These are phyloP conservation scores for Drosophila bifasciata DNA, from an alignment of 1,140 invertebrate species.

Conservation along the genomic window DNA sequence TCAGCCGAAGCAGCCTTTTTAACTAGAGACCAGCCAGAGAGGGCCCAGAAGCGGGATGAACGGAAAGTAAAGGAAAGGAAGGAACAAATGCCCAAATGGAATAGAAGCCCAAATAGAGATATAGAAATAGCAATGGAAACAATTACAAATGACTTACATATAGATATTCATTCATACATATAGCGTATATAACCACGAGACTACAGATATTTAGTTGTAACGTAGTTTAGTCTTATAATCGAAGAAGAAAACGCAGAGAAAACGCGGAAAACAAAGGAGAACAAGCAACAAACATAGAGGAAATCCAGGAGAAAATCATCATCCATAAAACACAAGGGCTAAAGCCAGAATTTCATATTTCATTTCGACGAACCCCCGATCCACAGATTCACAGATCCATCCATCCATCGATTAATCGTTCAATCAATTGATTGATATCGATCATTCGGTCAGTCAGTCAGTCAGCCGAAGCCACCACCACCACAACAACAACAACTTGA, in stretches of 20 bases:
- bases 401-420: too few species aligned
- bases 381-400: too few species aligned
- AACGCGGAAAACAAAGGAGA: conserved; percentile 17
- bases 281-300: conserved; percentile 31
- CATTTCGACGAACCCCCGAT: conserved; percentile 17
- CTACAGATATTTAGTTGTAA: conserved; percentile 83
- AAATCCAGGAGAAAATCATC: conserved; percentile 41
- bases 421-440: too few species aligned
- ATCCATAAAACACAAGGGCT: conserved; percentile 33
- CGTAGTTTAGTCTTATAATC: conserved; percentile 70
- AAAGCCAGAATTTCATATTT: conserved; percentile 49
- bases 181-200: conserved; percentile 81
- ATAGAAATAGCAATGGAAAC: conserved; percentile 35
- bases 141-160: conserved; percentile 48
- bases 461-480: conserved; percentile 19
- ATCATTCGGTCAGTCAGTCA: conserved; percentile 34
- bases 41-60: not conserved
- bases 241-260: conserved; percentile 30
- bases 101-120: conserved; percentile 17
- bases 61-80: conserved; percentile 11
- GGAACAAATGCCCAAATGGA: conserved; percentile 5
- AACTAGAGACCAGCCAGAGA: not conserved
- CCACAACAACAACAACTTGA: conserved; percentile 54
- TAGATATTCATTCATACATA: conserved; percentile 78
- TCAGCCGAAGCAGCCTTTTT: conserved; percentile 28